phyloP scores from a whole-genome alignment of 2,797 vertebrate genomes.

The Cynodonichthys magdalenae region DNA sequence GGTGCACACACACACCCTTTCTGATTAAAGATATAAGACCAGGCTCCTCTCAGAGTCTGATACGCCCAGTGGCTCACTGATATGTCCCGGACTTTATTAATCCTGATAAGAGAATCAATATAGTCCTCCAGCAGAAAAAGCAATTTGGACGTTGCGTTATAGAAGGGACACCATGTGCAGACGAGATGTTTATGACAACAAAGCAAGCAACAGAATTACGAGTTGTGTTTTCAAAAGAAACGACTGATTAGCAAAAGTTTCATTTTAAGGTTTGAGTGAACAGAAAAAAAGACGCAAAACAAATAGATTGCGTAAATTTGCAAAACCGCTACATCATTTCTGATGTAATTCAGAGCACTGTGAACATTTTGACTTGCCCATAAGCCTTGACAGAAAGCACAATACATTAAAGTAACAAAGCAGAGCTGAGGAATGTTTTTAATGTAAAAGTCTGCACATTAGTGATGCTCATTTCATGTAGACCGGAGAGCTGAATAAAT shows the following conservation, averaged over 20 bases:
- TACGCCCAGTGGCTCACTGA: conserved; percentile 1
- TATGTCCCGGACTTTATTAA: conserved; percentile 63
- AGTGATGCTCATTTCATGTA: conserved; percentile 43
- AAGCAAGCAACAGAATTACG: not conserved
- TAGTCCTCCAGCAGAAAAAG: conserved; percentile 29
- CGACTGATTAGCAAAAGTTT: conserved; percentile 24
- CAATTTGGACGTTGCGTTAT: conserved; percentile 22
- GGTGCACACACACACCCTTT: conserved; percentile 8
- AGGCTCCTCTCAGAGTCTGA: conserved; percentile 19
- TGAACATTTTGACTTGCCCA: conserved; percentile 42
- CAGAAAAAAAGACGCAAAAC: not conserved
- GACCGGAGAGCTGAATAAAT: conserved; percentile 47
- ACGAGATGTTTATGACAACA: conserved; percentile 16
- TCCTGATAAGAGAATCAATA: conserved; percentile 69
- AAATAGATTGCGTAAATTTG: conserved; percentile 13
- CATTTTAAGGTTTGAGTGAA: not conserved
- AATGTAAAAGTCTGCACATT: conserved; percentile 23
- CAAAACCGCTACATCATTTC: conserved; percentile 17
- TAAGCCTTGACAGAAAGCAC: conserved; percentile 31
- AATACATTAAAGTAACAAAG: conserved; percentile 24
- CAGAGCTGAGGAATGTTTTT: conserved; percentile 35
- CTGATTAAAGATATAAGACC: conserved; percentile 41
- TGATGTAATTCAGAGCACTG: conserved; percentile 23
- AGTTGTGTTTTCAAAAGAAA: not conserved
- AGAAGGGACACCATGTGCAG: conserved; percentile 22